phyloP scores from a whole-genome alignment of 2,888 invertebrate species.

The Eumacrocentrus americanus region DNA sequence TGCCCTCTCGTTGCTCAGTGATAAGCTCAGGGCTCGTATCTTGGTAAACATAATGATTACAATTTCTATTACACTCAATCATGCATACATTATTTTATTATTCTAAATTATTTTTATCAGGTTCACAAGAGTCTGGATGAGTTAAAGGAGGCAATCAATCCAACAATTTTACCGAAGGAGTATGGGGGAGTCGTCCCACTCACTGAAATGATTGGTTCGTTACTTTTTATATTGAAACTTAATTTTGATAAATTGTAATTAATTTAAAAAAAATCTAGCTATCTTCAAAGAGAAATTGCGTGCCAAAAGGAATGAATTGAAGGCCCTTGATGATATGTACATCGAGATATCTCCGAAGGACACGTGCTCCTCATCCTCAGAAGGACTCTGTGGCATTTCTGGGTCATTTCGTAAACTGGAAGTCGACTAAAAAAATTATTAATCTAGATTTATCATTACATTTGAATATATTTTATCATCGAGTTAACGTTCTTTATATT shows the following conservation, averaged over 20 bases:
- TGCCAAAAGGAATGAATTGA: conserved; percentile 69
- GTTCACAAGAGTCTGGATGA: conserved; percentile 78
- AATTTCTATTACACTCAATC: not conserved
- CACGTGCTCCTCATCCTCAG: conserved; percentile 66
- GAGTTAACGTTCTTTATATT: not conserved
- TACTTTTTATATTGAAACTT: not conserved
- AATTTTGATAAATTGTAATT: not conserved
- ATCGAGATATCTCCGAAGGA: conserved; percentile 69
- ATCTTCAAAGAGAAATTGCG: conserved; percentile 69
- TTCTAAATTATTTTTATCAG: conserved; percentile 59
- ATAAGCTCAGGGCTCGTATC: conserved; percentile 82
- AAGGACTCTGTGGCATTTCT: conserved; percentile 76
- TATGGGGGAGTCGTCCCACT: conserved; percentile 86
- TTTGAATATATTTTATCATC: conserved; percentile 21
- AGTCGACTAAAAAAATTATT: conserved; percentile 68
- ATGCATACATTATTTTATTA: not conserved
- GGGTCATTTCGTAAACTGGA: conserved; percentile 85
- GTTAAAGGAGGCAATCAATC: conserved; percentile 73
- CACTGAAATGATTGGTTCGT: conserved; percentile 75
- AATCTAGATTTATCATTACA: not conserved
- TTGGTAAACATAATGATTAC: conserved; percentile 65
- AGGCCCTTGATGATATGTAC: conserved; percentile 78
- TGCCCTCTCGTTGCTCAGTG: conserved; percentile 79
- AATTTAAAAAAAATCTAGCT: conserved; percentile 37
- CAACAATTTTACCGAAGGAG: conserved; percentile 81